Evolutionary conservation across 2,113 vertebrate genomes (phyloP), one percentile per base, ranked within the genome.

Genomic region (Taurulus bubalis): DNA sequence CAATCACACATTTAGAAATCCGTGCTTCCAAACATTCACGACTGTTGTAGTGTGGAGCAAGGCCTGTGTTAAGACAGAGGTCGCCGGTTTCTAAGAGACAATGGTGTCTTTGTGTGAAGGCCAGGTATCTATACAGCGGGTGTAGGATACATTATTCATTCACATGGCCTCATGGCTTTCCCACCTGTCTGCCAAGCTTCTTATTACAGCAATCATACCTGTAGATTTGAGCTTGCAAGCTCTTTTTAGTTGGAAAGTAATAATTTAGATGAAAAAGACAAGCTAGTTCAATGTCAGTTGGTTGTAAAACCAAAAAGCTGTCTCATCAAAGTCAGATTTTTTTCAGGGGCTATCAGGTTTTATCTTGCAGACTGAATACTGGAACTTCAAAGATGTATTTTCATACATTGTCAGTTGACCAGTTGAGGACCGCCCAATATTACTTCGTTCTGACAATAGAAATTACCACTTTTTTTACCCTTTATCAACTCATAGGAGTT

Each of bases 141-240:
- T 64, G 34, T 51, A 42, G 49, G 79, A 75, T 24, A 63, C 71
- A 77, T 79, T 80, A 79, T 79, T 85, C 79, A 71, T 85, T 86
- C 86, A 80, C 75, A 77, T 60, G 42, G 79, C 79, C 79, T 84
- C 73, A 79, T 83, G 62, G 34, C 66, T 92, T 89, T 74, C 34
- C 83, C 75, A 85, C 84, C 85, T 83, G 83, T 89, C 75, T 81
- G 56, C 22, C 4, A 56, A 79, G 82, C 78, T 74, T 90, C 79
- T 87, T 91, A 87, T 38, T 92, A 92, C 40, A 84, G 51, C 71
- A 51, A 82, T 36, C 81, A 82, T n/a, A 71, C 49, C 84, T 83
- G 53, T 11, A 80, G 34, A n/a, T 65, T 82, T 74, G 22, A 63
- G 32, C 87, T 92, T 74, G 62, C 30, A 22, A 89, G 74, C 71